These are phyloP conservation scores for Kradibia gibbosae DNA, from an alignment of 1,140 invertebrate species.

Conservation along the genomic window DNA sequence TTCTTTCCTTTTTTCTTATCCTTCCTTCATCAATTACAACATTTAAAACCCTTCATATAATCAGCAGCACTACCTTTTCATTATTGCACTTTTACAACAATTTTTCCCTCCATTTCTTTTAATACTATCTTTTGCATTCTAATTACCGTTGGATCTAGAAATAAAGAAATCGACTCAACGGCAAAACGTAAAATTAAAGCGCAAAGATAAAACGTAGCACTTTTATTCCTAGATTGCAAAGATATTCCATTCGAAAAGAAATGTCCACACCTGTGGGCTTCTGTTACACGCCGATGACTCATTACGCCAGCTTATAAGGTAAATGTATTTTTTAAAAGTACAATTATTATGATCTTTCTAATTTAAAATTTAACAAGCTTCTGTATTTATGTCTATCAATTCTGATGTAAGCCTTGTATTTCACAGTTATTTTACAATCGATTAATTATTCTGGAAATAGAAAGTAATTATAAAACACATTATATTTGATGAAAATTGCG, in stretches of 20 bases:
- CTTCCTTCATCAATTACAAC: too few relatives aligned
- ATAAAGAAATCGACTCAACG: too few relatives aligned
- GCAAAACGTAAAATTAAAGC: too few relatives aligned
- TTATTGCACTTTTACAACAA: not conserved
- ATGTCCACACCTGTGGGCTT: not conserved
- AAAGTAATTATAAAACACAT: too few relatives aligned
- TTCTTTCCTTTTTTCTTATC: not conserved
- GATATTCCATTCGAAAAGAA: not conserved
- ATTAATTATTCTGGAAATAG: too few relatives aligned
- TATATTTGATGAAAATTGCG: too few relatives aligned
- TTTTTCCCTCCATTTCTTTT: not conserved
- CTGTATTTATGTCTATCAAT: not conserved
- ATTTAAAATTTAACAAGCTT: not conserved
- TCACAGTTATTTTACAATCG: too few relatives aligned
- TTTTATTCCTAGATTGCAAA: not conserved
- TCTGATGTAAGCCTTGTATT: too few relatives aligned
- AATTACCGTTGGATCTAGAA: too few relatives aligned
- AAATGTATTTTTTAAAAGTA: not conserved
- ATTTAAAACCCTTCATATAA: not conserved
- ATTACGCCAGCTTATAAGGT: not conserved
- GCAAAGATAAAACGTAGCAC: not conserved
- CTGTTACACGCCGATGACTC: not conserved
- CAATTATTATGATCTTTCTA: not conserved
- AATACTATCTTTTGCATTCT: too few relatives aligned
- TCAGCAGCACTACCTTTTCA: not conserved